Evolutionary conservation across 2,797 vertebrate species (phyloP).

Genomic region (Dendrocincla tyrannina): DNA sequence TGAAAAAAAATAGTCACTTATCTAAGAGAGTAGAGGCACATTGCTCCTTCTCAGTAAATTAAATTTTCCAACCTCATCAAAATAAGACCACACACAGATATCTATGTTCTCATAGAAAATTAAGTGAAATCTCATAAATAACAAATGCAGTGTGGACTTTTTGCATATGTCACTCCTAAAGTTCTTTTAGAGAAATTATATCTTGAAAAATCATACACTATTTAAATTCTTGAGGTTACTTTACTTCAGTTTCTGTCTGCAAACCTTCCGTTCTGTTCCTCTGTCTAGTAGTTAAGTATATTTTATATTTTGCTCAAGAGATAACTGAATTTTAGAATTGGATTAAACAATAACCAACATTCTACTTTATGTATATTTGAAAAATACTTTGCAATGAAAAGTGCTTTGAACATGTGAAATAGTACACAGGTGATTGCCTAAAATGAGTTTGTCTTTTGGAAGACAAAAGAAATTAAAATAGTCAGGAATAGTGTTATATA

Average conservation of each 20-base stretch:
- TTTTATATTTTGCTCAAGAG: not conserved
- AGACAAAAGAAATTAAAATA: not conserved
- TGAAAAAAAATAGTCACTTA: not conserved
- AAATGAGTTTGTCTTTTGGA: not conserved
- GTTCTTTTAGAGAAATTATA: not conserved
- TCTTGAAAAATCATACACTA: not conserved
- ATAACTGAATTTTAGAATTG: not conserved
- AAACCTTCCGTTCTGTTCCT: not conserved
- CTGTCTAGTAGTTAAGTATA: not conserved
- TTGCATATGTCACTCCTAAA: not conserved
- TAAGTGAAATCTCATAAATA: not conserved
- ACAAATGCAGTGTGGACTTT: not conserved
- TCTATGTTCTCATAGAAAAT: not conserved
- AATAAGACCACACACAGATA: not conserved
- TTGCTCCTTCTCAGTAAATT: not conserved
- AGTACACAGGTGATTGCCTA: not conserved
- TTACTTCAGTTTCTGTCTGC: not conserved
- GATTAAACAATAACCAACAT: not conserved
- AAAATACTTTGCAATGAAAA: not conserved
- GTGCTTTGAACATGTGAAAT: not conserved
- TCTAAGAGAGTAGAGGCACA: not conserved
- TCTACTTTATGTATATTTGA: not conserved
- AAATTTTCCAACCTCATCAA: not conserved
- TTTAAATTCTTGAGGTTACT: not conserved
- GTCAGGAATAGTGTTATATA: accelerated